These are phyloP conservation scores for Chionodraco myersi DNA, from an alignment of 2,113 vertebrate genomes.

Conservation along the genomic window DNA sequence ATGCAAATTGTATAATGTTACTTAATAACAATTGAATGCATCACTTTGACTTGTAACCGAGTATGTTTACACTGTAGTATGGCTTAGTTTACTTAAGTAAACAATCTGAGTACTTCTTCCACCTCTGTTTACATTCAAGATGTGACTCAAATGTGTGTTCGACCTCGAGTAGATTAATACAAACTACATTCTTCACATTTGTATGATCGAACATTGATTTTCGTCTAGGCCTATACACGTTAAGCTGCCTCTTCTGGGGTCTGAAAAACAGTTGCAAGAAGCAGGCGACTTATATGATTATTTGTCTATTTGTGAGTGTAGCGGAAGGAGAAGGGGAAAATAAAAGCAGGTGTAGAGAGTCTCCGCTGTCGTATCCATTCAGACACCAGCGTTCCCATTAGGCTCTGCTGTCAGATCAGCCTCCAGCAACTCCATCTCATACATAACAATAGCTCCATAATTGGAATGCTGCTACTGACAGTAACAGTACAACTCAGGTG, in stretches of 20 bases:
- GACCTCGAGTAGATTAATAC: neutral
- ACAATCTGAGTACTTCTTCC: neutral
- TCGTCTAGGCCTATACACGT: too few relatives aligned
- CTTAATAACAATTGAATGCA: too few relatives aligned
- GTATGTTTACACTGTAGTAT: too few relatives aligned
- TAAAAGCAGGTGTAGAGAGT: conserved; percentile 37
- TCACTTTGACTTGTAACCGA: too few relatives aligned
- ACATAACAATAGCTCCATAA: conserved; percentile 66
- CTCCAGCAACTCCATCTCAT: conserved; percentile 50
- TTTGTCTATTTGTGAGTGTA: conserved; percentile 23
- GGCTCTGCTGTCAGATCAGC: conserved; percentile 59
- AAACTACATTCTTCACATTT: neutral
- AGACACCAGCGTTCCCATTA: conserved; percentile 65
- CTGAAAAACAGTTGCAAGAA: too few relatives aligned
- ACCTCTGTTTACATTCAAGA: neutral
- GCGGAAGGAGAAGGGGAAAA: conserved; percentile 37
- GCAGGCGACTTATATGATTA: neutral
- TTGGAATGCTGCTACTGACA: conserved; percentile 56
- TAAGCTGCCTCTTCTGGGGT: too few relatives aligned
- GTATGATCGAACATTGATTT: too few relatives aligned
- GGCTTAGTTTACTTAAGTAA: neutral
- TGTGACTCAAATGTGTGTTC: neutral
- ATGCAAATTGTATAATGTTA: too few relatives aligned
- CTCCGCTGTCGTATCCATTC: conserved; percentile 40
- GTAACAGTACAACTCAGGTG: conserved; percentile 46